Base-by-base conservation (phyloP, 2,888 invertebrate genomes). In the Bibio marci region DNA sequence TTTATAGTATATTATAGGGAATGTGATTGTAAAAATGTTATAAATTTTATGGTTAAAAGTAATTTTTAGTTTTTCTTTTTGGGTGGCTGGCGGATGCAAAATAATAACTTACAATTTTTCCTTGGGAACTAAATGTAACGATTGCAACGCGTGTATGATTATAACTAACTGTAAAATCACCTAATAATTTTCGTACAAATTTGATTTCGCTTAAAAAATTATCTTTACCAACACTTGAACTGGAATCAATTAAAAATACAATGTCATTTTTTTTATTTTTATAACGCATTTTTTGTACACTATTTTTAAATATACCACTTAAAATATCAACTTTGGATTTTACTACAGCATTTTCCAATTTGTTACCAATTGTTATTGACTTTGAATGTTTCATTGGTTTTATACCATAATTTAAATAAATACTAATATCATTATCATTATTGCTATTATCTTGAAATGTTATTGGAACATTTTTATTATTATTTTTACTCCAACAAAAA, bases 171-270 rank as follows among this genome's bases (percentile, higher is more conserved):
- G 71, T 71, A 45, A 78, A 73, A 50, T 73, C 73, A 25, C 75
- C 71, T 31, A 79, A 52, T 6, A 78, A 55, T 52, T 72, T 76
- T 50, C 70, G 68, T 30, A 77, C 75, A 52, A 78, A 77, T 50
- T 70, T 71, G 36, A 78, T 54, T 52, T 78, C 78, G 52, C 72
- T 73, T 43, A 62, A 59, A 53, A 78, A 79, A 55, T 79, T 76
- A 15, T 63, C 57, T 44, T 65, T 63, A 1, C 77, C 78, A 3
- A 79, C 73, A 46, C 75, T 76, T 0, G 72, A 72, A n/a, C 77
- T 77, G 12, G 72, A 70, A 49, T 79, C 79, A 34, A 79, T 70
- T 34, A 78, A 57, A 53, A 79, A 78, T 18, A 33, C 33, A 12
- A 33, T 18, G 11, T 33, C 78, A 44, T 73, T 57, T 54, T 64